Conservation (phyloP, 2,797 vertebrate species). For the Cynodonichthys magdalenae region DNA sequence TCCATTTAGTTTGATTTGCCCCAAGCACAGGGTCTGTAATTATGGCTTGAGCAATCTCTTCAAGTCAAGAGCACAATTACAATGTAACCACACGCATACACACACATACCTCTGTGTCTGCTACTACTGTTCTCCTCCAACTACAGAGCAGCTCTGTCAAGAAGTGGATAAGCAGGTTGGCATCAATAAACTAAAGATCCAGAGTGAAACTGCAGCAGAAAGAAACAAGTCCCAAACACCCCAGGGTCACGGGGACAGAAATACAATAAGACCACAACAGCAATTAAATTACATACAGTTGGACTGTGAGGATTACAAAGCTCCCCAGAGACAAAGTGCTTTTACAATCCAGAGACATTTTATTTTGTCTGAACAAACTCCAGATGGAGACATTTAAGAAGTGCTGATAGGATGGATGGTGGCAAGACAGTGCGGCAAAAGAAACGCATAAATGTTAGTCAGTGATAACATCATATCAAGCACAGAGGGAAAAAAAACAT, state of each 20-base stretch:
- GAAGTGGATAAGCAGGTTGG: conserved; percentile 38
- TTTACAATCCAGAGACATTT: not conserved
- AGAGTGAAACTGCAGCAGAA: conserved; percentile 25
- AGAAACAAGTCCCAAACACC: conserved; percentile 10
- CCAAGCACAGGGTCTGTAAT: conserved; percentile 62
- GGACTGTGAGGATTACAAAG: conserved; percentile 28
- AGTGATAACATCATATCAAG: too few species aligned
- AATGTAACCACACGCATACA: conserved; percentile 37
- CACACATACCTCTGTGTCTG: conserved; percentile 17
- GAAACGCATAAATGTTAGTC: too few species aligned
- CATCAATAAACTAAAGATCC: conserved; percentile 26
- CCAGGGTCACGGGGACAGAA: conserved; percentile 21
- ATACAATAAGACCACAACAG: conserved; percentile 21
- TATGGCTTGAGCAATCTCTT: conserved; percentile 72
- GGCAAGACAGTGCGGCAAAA: too few species aligned
- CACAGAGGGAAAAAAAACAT: too few species aligned
- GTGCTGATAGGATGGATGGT: too few species aligned
- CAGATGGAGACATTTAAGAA: not conserved
- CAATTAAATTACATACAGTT: conserved; percentile 32
- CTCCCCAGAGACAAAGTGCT: conserved; percentile 21
- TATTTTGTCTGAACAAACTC: not conserved
- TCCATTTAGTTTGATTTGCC: conserved; percentile 72
- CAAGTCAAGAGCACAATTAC: conserved; percentile 69
- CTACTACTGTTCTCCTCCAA: conserved; percentile 26
- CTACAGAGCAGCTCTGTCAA: conserved; percentile 24